Evolutionary conservation across 2,797 vertebrate genomes (phyloP), one percentile per base, ranked within the genome.

Genomic region (Cynodonichthys magdalenae): DNA sequence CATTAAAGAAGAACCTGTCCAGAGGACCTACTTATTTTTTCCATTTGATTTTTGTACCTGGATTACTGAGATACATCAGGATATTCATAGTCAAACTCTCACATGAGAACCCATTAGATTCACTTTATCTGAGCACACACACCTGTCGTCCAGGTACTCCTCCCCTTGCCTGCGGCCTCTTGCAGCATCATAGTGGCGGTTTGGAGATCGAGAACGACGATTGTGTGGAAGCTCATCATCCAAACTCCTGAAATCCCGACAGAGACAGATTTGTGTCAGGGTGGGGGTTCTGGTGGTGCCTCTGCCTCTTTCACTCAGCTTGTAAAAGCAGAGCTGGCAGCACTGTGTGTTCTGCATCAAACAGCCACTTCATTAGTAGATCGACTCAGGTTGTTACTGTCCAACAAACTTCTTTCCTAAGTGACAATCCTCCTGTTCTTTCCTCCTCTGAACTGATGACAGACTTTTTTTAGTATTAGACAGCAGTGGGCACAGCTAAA

Each of bases 91-190:
- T 31, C 31, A 31, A 31, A 31, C 3, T 10, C 34, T 4, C 2
- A 2, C 11, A 10, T 39, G 36, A 39, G 12, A 10, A 14, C 36
- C 36, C 68, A 61, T 44, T 29, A 15, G 36, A 10, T 20, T 19
- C 12, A 14, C 14, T 39, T 31, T 2, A 52, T 29, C 28, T 10
- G 7, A 31, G 64, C 48, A 75, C 54, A 76, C 82, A 31, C 94
- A 99, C 97, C 97, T 98, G 94, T 98, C 97, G 71, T 98, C 96
- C 80, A 95, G 93, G 87, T 96, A 98, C 82, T 96, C 90, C 42
- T 89, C 85, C 63, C 90, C 89, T 59, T 87, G 83, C 59, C 83
- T 80, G 54, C 91, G 90, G 78, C 92, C 92, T 92, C 94, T 92
- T 83, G 91, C 91, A 86, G 94, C 88, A 85, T 98, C 96, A 55